These are phyloP conservation scores for Eupithecia exiguata DNA, from an alignment of 2,888 invertebrate species.

Conservation along the genomic window DNA sequence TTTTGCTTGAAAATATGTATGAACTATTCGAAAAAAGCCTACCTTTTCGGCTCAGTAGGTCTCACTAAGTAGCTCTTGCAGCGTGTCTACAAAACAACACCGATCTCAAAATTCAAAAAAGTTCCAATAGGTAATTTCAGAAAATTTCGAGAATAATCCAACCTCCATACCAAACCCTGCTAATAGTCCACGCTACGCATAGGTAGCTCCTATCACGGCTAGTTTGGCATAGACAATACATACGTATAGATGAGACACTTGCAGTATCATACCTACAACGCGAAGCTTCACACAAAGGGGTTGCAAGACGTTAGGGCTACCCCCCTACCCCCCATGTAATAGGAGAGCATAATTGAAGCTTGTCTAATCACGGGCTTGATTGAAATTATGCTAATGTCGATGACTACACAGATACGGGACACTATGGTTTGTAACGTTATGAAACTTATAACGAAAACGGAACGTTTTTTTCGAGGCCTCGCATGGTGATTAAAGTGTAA, in stretches of 20 bases:
- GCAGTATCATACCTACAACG: not conserved
- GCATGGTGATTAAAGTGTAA: not conserved
- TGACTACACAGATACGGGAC: not conserved
- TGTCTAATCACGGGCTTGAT: constrained; percentile 35
- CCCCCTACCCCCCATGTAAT: constrained; percentile 23
- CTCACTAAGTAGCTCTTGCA: no score
- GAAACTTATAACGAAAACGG: not conserved
- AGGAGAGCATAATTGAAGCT: constrained; percentile 38
- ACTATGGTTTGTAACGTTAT: not conserved
- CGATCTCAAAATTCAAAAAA: not conserved
- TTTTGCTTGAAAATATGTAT: no score
- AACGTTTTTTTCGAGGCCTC: not conserved
- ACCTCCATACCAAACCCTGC: not conserved
- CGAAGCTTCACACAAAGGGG: not conserved
- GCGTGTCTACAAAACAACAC: no score
- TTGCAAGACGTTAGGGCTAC: not conserved
- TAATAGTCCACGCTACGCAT: not conserved
- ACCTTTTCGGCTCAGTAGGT: no score
- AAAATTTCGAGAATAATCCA: constrained; percentile 6
- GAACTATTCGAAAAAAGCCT: no score
- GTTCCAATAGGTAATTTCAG: not conserved
- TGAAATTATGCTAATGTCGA: constrained; percentile 26
- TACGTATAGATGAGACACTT: not conserved
- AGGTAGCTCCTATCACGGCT: not conserved
- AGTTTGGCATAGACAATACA: constrained; percentile 1